Conservation (phyloP, 2,797 vertebrate genomes). For the Sardinella longiceps region DNA sequence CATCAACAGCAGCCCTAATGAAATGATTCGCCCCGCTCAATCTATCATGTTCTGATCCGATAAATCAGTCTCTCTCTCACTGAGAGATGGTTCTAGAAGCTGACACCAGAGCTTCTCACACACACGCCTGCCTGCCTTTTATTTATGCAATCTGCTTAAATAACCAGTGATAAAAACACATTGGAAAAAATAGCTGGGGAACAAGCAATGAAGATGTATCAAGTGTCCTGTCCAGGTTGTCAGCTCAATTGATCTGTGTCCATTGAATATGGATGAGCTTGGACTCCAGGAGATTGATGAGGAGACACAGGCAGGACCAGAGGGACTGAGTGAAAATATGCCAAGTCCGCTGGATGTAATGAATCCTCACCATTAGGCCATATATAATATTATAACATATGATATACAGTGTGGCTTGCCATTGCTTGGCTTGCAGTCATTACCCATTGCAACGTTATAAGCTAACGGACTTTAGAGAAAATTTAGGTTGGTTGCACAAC, state of each 20-base stretch:
- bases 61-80: neutral
- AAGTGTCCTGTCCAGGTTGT: slow-evolving; percentile 13
- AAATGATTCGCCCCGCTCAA: neutral
- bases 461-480: too few relatives aligned
- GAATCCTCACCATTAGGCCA: neutral
- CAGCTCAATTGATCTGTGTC: slow-evolving; percentile 19
- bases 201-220: slow-evolving; percentile 10
- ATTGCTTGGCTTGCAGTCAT: too few relatives aligned
- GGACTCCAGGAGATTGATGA: neutral
- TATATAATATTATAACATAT: too few relatives aligned
- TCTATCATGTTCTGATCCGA: neutral
- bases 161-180: slow-evolving; percentile 5
- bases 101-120: neutral
- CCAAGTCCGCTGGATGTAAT: neutral
- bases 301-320: too few relatives aligned
- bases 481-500: too few relatives aligned
- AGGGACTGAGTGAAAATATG: neutral
- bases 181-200: neutral
- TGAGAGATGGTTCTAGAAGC: neutral
- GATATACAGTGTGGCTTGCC: too few relatives aligned
- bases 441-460: too few relatives aligned
- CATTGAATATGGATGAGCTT: neutral
- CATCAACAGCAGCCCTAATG: neutral
- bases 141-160: neutral
- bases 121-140: neutral